These are phyloP conservation scores for Linurgus olivaceus DNA, from an alignment of 2,797 vertebrate genomes.

Conservation along the genomic window DNA sequence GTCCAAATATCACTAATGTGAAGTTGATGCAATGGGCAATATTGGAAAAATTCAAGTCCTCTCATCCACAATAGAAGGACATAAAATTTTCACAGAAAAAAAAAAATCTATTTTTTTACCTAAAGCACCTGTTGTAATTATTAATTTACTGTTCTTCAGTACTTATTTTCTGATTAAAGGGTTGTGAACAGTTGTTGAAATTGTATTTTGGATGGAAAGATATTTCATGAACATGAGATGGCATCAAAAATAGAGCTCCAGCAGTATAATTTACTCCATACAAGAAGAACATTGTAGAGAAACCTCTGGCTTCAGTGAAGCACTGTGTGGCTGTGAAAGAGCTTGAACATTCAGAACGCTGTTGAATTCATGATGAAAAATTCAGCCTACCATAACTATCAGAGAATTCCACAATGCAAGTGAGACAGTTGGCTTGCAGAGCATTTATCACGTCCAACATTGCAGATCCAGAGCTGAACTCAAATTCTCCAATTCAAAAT, in stretches of 20 bases:
- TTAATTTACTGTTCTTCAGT: not conserved
- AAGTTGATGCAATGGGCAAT: not conserved
- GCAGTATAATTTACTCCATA: not conserved
- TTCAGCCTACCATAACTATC: not conserved
- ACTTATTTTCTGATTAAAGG: not conserved
- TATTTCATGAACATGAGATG: not conserved
- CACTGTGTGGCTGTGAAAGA: not conserved
- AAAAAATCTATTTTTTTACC: not conserved
- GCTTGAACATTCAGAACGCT: not conserved
- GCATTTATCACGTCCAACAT: accelerated
- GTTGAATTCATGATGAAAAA: not conserved
- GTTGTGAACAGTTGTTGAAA: not conserved
- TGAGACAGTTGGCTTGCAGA: not conserved
- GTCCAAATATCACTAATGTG: not conserved
- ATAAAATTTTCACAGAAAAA: not conserved
- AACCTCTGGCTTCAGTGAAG: not conserved
- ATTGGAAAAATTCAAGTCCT: not conserved
- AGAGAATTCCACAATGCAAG: not conserved
- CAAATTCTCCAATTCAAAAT: not conserved
- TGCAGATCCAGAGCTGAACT: not conserved
- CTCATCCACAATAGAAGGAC: not conserved
- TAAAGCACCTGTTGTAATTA: not conserved
- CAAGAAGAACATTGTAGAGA: not conserved
- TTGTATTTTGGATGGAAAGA: not conserved
- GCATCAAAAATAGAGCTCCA: not conserved